A percentile compares a stretch with the other conserved stretches of the same genome.
phyloP scores from a whole-genome alignment of 2,113 vertebrate genomes.

The Pungitius pungitius region DNA sequence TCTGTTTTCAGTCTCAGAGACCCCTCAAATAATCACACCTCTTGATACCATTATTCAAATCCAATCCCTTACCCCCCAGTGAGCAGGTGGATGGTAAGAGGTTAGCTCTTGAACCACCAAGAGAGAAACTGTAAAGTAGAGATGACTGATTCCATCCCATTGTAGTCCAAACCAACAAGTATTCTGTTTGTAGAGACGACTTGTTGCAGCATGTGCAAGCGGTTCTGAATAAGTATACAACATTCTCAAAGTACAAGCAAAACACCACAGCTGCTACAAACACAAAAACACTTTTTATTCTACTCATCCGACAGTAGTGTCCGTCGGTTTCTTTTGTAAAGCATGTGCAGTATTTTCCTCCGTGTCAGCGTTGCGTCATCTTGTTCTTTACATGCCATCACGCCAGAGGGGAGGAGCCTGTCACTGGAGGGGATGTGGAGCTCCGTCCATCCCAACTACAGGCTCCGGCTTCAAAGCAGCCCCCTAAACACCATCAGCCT shows the following conservation, averaged over 20 bases:
- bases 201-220: too few relatives aligned
- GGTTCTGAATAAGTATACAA: too few relatives aligned
- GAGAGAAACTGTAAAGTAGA: too few relatives aligned
- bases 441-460: constrained; percentile 85
- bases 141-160: too few relatives aligned
- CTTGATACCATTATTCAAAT: background rate
- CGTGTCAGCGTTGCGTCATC: background rate
- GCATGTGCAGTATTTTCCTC: background rate
- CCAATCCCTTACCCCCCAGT: background rate
- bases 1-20: background rate
- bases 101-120: too few relatives aligned
- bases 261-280: background rate
- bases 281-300: background rate
- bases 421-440: constrained; percentile 89
- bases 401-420: constrained; percentile 88
- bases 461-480: constrained; percentile 77
- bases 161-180: too few relatives aligned
- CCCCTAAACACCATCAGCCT: constrained; percentile 91
- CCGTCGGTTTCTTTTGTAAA: background rate
- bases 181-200: too few relatives aligned
- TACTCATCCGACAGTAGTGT: background rate
- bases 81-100: background rate
- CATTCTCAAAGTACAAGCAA: background rate
- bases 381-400: background rate
- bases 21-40: background rate